Evolutionary conservation across 2,888 invertebrate species (phyloP).

Genomic region (Cheilosia vulpina): DNA sequence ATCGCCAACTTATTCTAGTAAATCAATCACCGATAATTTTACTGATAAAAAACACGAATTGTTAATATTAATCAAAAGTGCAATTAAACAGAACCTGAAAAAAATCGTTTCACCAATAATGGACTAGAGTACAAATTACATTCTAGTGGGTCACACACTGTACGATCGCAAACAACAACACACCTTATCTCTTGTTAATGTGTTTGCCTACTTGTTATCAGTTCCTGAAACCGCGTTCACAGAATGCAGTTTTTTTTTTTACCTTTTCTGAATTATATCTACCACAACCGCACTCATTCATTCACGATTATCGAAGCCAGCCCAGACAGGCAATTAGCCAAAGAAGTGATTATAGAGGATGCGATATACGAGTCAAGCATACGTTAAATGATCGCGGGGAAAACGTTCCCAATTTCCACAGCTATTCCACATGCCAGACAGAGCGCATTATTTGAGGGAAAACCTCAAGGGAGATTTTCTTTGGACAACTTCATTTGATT

Average conservation of each 20-base stretch:
- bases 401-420: constrained; percentile 44
- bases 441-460: constrained; percentile 44
- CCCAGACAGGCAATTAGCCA: constrained; percentile 11
- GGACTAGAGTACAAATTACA: neutral
- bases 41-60: neutral
- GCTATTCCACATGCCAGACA: constrained; percentile 45
- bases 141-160: neutral
- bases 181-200: constrained; percentile 7
- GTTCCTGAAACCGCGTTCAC: constrained; percentile 5
- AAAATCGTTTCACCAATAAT: neutral
- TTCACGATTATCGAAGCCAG: constrained; percentile 16
- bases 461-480: constrained; percentile 55
- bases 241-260: constrained; percentile 6
- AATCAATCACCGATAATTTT: constrained; percentile 8
- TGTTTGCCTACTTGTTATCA: constrained; percentile 34
- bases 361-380: neutral
- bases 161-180: neutral
- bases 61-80: neutral
- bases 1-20: constrained; percentile 12
- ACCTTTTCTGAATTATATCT: constrained; percentile 1
- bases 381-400: constrained; percentile 33
- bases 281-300: constrained; percentile 24
- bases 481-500: constrained; percentile 49
- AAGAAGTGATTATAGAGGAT: neutral
- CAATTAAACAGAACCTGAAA: neutral